Evolutionary conservation across 1,140 invertebrate genomes (phyloP), one percentile per base, ranked within the genome.

Genomic region (Olivierus martensii): DNA sequence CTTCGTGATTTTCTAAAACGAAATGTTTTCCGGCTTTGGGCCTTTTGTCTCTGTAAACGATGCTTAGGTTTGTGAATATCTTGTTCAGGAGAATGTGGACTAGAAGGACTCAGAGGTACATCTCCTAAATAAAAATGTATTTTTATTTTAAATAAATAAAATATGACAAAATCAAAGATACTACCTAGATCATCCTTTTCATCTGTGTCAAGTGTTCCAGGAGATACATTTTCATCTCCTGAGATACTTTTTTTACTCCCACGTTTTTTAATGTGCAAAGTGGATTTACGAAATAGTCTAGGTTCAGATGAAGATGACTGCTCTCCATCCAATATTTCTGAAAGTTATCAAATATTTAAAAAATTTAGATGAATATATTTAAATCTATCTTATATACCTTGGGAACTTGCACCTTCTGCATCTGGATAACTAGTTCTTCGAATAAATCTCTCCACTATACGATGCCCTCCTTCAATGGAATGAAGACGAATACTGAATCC

Each of bases 1-100:
- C 62, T 45, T 49, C 69, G 35, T 62, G 68, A 55, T 63, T 67
- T 53, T 51, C 62, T 34, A 61, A 62, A 57, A 66, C 71, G 55
- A 68, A 95, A 94, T 1, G 90, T 94, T 71, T 88, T 92, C 57
- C 91, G 79, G 65, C 88, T 93, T 67, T 91, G 88, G 17, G 86
- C 89, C 73, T 91, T 92, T 50, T 89, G 84, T 21, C 91, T 75
- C 66, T 95, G 90, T 44, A 95, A 77, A 17, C 88, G 76, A 57
- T 86, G 84, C 59, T 52, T 44, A 21, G 56, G 56, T 18, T 49
- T 14, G 41, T 59, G 52, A 10, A 49, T 18, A 18, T 60, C 56
- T 18, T 49, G 53, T 22, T 59, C 52, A 18, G 56, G 58, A 34
- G 56, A 58, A 28, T 57, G 56, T 12, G 52, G 53, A 49, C 58